Percentiles rank a stretch among this genome's conserved stretches.
These are phyloP conservation scores for Gymnopithys bicolor DNA, from an alignment of 2,797 vertebrate species.

Conservation along the genomic window DNA sequence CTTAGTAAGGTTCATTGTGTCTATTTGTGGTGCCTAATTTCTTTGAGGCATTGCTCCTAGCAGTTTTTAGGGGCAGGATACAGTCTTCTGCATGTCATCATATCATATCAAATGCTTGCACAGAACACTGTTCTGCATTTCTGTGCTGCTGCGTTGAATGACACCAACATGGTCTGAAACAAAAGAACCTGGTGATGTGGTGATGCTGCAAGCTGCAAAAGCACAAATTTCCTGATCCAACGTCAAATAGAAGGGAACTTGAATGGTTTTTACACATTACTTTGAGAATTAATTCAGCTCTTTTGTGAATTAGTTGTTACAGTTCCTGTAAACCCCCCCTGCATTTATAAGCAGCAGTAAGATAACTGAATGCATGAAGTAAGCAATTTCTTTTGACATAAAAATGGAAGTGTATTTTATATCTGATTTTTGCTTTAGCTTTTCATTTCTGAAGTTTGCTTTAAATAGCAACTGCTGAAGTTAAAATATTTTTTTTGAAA, in stretches of 20 bases:
- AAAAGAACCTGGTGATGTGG: not conserved
- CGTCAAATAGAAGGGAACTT: not conserved
- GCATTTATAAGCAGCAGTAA: not conserved
- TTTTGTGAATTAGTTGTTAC: not conserved
- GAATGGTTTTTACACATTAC: not conserved
- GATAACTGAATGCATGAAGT: not conserved
- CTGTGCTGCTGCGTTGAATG: not conserved
- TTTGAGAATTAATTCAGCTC: not conserved
- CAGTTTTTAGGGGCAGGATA: not conserved
- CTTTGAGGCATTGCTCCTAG: not conserved
- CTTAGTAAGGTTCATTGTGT: not conserved
- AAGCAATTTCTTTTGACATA: not conserved
- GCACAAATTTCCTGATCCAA: not conserved
- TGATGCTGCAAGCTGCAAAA: not conserved
- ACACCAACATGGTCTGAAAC: not conserved
- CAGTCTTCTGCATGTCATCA: not conserved
- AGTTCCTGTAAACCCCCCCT: not conserved
- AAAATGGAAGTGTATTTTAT: not conserved
- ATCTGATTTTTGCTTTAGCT: not conserved
- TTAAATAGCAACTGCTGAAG: not conserved
- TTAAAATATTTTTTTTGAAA: not conserved
- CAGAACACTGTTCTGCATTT: not conserved
- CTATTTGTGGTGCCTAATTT: not conserved
- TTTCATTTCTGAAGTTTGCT: not conserved
- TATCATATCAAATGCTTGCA: not conserved